Percentiles rank a stretch among this genome's conserved stretches.
phyloP scores from a whole-genome alignment of 2,888 invertebrate species.

The Endotricha flammealis region DNA sequence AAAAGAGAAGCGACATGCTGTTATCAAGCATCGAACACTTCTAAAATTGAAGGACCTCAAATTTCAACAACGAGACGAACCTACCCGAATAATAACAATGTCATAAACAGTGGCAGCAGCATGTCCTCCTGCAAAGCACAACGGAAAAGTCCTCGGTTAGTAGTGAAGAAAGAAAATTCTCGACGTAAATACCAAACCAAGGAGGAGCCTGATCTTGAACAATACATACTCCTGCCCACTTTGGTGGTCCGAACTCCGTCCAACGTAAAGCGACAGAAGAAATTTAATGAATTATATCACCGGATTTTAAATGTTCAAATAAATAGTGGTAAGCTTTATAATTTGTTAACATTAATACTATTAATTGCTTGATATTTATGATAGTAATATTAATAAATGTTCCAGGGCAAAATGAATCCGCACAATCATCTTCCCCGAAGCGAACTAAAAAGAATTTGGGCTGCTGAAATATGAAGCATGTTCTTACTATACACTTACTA shows the following conservation, averaged over 20 bases:
- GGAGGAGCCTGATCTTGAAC: slow-evolving; percentile 58
- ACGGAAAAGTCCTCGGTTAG: slow-evolving; percentile 42
- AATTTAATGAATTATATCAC: slow-evolving; percentile 67
- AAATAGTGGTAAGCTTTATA: slow-evolving; percentile 37
- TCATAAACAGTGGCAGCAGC: slow-evolving; percentile 45
- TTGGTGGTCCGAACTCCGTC: slow-evolving; percentile 65
- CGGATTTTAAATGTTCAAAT: slow-evolving; percentile 55
- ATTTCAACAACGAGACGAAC: slow-evolving; percentile 9
- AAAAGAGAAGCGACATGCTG: slow-evolving; percentile 53
- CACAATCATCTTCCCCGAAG: too few relatives aligned
- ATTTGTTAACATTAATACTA: too few relatives aligned
- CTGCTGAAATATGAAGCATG: too few relatives aligned
- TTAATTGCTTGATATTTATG: too few relatives aligned
- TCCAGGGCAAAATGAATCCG: too few relatives aligned
- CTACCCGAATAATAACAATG: slow-evolving; percentile 20
- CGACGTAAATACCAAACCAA: slow-evolving; percentile 38
- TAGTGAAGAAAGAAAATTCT: slow-evolving; percentile 52
- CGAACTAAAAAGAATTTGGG: too few relatives aligned
- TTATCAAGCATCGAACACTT: slow-evolving; percentile 43
- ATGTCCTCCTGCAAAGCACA: slow-evolving; percentile 31
- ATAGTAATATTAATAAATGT: too few relatives aligned
- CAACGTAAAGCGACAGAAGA: slow-evolving; percentile 63
- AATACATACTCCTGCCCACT: slow-evolving; percentile 62
- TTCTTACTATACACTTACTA: too few relatives aligned
- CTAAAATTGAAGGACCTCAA: slow-evolving; percentile 26